Evolutionary conservation across 2,797 vertebrate species (phyloP), one percentile per base, ranked within the genome.

Genomic region (Cetoscarus ocellatus): DNA sequence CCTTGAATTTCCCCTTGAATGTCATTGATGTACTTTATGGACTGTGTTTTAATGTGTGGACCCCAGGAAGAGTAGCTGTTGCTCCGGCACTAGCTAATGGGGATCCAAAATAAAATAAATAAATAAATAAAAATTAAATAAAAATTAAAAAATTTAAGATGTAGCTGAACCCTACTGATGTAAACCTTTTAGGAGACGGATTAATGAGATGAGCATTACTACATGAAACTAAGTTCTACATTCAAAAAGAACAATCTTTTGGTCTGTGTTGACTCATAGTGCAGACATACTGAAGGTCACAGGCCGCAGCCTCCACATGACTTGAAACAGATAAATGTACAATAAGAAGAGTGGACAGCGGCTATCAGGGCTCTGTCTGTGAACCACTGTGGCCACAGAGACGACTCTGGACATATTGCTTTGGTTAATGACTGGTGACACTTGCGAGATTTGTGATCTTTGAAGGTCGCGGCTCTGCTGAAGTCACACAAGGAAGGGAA

Each of bases 381-480:
- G 72, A 78, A 61, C 75, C 62, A 70, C 76, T 34, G 77, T n/a
- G 77, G 83, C 84, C 68, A 18, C 69, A 11, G 73, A 75, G 70
- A 66, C 45, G 78, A 87, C 86, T 80, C 57, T 8, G 83, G 88
- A 91, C 89, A 89, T 92, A 93, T 91, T 86, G 90, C 89, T 89
- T 81, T 85, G 88, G 78, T 92, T 92, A 93, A 93, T 92, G 90
- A 88, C 84, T 82, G 86, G 90, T 91, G 92, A 92, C 91, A 92
- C 86, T 83, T 73, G 83, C 72, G 61, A 87, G 87, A 90, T 92
- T 90, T 91, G 91, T 90, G 83, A 86, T 90, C 79, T 91, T 84
- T 90, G 87, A 92, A 92, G 92, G 88, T 91, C 75, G 52, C 36
- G 86, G 73, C 86, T 82, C 85, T 3, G 70, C 80, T 73, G 86